Evolutionary conservation across 2,888 invertebrate genomes (phyloP).

Genomic region (Bembecia ichneumoniformis): DNA sequence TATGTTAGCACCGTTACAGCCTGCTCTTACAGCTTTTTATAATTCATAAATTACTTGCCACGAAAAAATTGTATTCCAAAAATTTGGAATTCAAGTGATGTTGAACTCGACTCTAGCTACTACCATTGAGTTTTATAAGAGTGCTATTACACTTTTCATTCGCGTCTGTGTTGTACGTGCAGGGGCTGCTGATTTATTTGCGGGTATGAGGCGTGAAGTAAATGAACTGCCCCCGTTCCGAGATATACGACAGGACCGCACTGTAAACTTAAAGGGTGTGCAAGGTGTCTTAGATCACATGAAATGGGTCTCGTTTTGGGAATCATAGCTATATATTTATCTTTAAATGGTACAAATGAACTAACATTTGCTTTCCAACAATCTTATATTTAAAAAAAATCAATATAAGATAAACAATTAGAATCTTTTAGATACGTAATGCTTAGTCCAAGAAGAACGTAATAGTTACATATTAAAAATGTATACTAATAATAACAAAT

Average conservation of each 20-base stretch:
- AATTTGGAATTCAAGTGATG: too few relatives aligned
- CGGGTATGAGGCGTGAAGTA: conserved; percentile 67
- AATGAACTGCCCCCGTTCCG: conserved; percentile 56
- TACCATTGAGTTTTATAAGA: background rate
- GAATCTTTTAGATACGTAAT: too few relatives aligned
- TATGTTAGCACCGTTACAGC: too few relatives aligned
- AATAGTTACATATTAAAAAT: too few relatives aligned
- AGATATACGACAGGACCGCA: conserved; percentile 55
- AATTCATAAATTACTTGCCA: too few relatives aligned
- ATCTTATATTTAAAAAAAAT: too few relatives aligned
- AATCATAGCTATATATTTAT: conserved; percentile 14
- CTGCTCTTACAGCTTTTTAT: too few relatives aligned
- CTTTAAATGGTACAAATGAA: conserved; percentile 12
- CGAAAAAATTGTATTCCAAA: too few relatives aligned
- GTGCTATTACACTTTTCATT: background rate
- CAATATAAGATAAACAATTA: too few relatives aligned
- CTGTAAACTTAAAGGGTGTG: conserved; percentile 35
- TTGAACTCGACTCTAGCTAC: too few relatives aligned
- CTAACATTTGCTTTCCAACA: background rate
- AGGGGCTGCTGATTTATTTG: conserved; percentile 56
- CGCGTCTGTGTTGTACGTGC: conserved; percentile 26
- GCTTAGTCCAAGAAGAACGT: too few relatives aligned
- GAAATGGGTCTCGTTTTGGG: conserved; percentile 15
- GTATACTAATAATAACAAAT: too few relatives aligned
- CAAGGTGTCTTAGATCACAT: conserved; percentile 26